Evolutionary conservation across 2,888 invertebrate genomes (phyloP).

Genomic region (Blastobasis adustella): DNA sequence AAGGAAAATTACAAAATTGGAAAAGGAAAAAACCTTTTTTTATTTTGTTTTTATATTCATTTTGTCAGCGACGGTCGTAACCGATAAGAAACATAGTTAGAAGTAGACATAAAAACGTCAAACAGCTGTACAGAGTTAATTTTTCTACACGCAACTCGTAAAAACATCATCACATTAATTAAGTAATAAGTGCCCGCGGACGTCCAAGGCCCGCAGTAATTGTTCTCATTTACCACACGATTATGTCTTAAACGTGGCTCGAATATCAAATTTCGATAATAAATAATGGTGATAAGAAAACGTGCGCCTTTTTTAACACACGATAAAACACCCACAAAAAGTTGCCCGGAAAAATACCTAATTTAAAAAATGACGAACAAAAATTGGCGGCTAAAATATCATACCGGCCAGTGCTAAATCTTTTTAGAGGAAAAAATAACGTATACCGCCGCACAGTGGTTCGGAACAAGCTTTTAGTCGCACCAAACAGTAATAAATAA

Average conservation of each 20-base stretch:
- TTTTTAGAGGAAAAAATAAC: not conserved
- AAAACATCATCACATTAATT: not conserved
- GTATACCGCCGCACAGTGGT: slow-evolving; percentile 18
- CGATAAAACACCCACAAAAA: too few species aligned
- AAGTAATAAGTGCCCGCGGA: slow-evolving; percentile 1
- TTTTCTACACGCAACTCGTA: too few species aligned
- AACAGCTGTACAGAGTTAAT: too few species aligned
- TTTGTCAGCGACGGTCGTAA: too few species aligned
- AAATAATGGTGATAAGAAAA: slow-evolving; percentile 18
- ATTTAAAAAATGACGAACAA: too few species aligned
- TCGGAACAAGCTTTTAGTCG: slow-evolving; percentile 18
- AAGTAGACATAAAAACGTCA: too few species aligned
- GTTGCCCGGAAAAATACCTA: too few species aligned
- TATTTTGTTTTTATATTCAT: too few species aligned
- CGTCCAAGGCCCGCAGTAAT: slow-evolving; percentile 6
- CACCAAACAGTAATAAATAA: slow-evolving; percentile 48
- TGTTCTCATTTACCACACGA: slow-evolving; percentile 10
- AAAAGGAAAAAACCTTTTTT: too few species aligned
- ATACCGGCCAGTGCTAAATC: not conserved
- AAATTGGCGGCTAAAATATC: not conserved
- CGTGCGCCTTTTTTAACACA: slow-evolving; percentile 7
- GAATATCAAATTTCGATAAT: slow-evolving; percentile 14
- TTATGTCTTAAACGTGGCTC: slow-evolving; percentile 16
- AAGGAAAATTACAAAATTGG: too few species aligned
- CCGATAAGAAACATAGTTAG: too few species aligned